Base-by-base conservation (phyloP, 2,797 vertebrate genomes). In the Typhlichthys subterraneus region DNA sequence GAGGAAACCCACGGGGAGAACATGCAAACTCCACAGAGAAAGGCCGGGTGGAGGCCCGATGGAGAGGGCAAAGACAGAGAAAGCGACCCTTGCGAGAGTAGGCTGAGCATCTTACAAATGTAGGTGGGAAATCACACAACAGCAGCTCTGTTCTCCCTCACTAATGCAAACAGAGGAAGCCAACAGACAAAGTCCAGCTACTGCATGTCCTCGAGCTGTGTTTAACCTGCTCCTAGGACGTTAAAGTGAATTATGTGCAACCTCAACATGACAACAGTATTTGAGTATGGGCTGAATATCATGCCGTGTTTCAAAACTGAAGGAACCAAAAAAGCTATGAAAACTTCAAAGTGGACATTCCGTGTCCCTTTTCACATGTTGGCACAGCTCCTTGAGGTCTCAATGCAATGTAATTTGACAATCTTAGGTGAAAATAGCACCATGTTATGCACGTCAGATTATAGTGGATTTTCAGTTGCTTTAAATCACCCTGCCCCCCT, bases 161-260 rank as follows among this genome's bases (percentile, higher is more conserved):
- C 45, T 63, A 45, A 53, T 64, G 65, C 67, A 77, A 79, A 71
- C 61, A 75, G 65, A 60, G 59, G 8, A 13, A 67, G 69, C 68
- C 69, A 69, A 4, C 65, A 73, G 65, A 68, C 66, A 68, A 72
- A 77, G 72, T 79, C 83, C 70, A 75, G 66, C 57, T 81, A 59
- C 23, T 23, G 23, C 23, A 23, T 79, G 23, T 48, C 38, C 55
- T 50, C 5, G 58, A 77, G 67, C 70, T 47, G 66, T 65, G 70
- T 78, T 81, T 69, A 75, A 73, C 72, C 78, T 69, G 66, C 57
- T 74, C 67, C 4, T 12, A 6, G 46, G 57, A 45, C 59, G 75
- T 51, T 59, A 59, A 52, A 52, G 52, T 51, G 61, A 10, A 55
- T 59, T 56, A 53, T 45, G 50, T 62, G 51, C 52, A 11, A 23